These are phyloP conservation scores for Cynopterus sphinx DNA, from an alignment of 2,797 vertebrate species.

Conservation along the genomic window DNA sequence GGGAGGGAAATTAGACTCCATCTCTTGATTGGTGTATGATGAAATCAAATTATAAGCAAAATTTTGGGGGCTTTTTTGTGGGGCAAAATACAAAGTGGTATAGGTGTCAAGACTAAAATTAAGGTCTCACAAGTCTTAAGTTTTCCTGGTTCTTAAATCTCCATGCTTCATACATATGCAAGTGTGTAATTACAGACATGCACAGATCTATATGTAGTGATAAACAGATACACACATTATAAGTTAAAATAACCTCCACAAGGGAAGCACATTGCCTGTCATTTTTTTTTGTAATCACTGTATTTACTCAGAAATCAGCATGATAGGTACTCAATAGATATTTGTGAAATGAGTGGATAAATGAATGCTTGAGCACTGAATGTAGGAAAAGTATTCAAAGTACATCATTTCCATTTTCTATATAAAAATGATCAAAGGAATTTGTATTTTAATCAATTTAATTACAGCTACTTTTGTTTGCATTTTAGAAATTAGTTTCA, in stretches of 20 bases:
- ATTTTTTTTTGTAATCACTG: not conserved
- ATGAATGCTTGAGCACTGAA: not conserved
- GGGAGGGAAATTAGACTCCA: not conserved
- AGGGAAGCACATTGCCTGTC: not conserved
- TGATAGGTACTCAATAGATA: not conserved
- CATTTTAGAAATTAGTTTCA: conserved; percentile 38
- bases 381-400: not conserved
- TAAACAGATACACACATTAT: not conserved
- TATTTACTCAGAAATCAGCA: not conserved
- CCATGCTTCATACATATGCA: not conserved
- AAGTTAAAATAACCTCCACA: not conserved
- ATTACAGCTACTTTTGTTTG: not conserved
- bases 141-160: not conserved
- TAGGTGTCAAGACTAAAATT: not conserved
- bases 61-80: not conserved
- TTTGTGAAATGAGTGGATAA: not conserved
- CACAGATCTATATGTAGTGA: not conserved
- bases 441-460: not conserved
- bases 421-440: not conserved
- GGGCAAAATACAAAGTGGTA: not conserved
- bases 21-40: not conserved
- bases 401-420: not conserved
- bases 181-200: not conserved
- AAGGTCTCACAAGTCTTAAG: not conserved
- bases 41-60: not conserved